These are phyloP conservation scores for Apantesis nais DNA, from an alignment of 2,888 invertebrate genomes.

Conservation along the genomic window DNA sequence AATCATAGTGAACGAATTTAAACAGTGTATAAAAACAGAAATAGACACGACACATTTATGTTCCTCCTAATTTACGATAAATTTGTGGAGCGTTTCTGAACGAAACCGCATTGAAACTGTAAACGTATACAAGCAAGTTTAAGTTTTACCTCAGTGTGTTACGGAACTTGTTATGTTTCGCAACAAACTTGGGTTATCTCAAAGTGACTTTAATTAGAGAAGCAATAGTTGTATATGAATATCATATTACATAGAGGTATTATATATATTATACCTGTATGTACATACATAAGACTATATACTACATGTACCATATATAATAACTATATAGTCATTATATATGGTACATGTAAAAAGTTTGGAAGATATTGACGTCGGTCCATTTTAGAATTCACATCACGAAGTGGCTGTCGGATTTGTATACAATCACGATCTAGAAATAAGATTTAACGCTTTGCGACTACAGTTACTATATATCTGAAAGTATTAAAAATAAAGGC, in stretches of 20 bases:
- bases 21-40: constrained; percentile 51
- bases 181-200: constrained; percentile 25
- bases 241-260: background rate
- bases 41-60: constrained; percentile 54
- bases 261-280: too few relatives aligned
- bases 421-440: too few relatives aligned
- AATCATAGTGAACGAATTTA: constrained; percentile 45
- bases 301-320: too few relatives aligned
- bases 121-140: constrained; percentile 17
- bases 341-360: constrained; percentile 1
- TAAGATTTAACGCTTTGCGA: too few relatives aligned
- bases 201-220: constrained; percentile 21
- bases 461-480: too few relatives aligned
- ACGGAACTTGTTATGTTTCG: constrained; percentile 24
- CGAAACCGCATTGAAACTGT: constrained; percentile 8
- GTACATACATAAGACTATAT: too few relatives aligned
- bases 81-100: constrained; percentile 29
- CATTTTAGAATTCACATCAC: background rate
- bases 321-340: too few relatives aligned
- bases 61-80: constrained; percentile 34
- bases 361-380: background rate
- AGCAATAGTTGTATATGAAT: background rate
- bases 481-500: too few relatives aligned
- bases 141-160: constrained; percentile 22
- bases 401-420: background rate